Evolutionary conservation across 1,140 invertebrate species (phyloP), one percentile per base, ranked within the genome.

Genomic region (Drosophila burlai): DNA sequence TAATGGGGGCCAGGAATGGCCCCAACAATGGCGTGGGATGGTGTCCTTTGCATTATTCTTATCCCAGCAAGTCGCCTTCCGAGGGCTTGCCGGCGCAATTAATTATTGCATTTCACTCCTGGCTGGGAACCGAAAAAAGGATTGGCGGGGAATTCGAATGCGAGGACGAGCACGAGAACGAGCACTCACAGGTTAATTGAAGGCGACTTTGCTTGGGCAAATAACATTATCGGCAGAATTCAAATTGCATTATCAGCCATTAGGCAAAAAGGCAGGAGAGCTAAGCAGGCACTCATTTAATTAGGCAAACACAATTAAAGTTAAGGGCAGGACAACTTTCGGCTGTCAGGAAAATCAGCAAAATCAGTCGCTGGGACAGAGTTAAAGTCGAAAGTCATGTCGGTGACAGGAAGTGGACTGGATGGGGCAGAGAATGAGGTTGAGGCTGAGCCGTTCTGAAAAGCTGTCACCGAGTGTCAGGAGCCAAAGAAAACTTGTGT

Each of bases 221-320:
- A 85, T 85, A 79, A 61, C 38, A 85, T 86, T 86, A 85, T 67
- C 50, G 31, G 47, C 40, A 47, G 64, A 87, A 87, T 86, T 82
- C 62, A 80, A 87, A 86, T 87, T 83, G 76, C 83, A 86, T 86
- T 86, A 86, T 55, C 31, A 50, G 72, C 72, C 83, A 77, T 83
- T 86, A 83, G 79, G 61, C 71, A 57, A 63, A 42, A 40, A 67
- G 54, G 47, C 38, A 63, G 34, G 49, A 61, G 50, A 60, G 61
- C 38, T 67, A 69, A 69, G 67, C 67, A 72, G 67, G 21, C 57
- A 58, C 42, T 75, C 49, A 75, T 77, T 77, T 49, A 77, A 77
- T 68, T 68, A 57, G 54, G 67, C 67, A 73, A 84, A 50, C 64
- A 58, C 36, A 55, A 80, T 55, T 52, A 73, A 85, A 79, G 58